A percentile compares a stretch with the other conserved stretches of the same genome.
These are phyloP conservation scores for Ptilonorhynchus violaceus DNA, from an alignment of 2,113 vertebrate species.

Conservation along the genomic window DNA sequence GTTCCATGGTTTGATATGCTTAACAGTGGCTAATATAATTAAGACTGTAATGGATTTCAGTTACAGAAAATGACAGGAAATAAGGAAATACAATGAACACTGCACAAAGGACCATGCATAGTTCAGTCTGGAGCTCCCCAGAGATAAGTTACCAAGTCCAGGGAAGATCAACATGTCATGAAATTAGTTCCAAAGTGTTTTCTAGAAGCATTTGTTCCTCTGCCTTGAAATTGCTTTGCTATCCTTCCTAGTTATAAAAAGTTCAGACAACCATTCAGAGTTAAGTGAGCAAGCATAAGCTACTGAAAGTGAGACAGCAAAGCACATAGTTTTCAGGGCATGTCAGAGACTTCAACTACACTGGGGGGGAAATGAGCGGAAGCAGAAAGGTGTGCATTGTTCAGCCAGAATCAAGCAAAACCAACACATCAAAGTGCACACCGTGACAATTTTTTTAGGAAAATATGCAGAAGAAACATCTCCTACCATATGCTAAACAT, in stretches of 20 bases:
- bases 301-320: background rate
- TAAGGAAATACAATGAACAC: background rate
- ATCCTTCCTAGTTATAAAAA: background rate
- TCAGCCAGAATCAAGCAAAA: background rate
- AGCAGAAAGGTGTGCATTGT: background rate
- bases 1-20: slow-evolving; percentile 11
- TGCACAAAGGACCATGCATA: background rate
- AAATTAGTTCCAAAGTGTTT: slow-evolving; percentile 31
- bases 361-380: rapidly evolving
- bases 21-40: slow-evolving; percentile 39
- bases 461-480: background rate
- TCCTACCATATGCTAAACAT: background rate
- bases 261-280: background rate
- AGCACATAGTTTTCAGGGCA: background rate
- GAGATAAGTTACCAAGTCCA: background rate
- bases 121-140: background rate
- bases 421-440: background rate
- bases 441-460: background rate
- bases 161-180: background rate
- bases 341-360: background rate
- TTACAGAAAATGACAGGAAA: slow-evolving; percentile 30
- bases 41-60: slow-evolving; percentile 25
- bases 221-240: slow-evolving; percentile 34
- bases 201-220: background rate
- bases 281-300: background rate